Percentiles rank a stretch among this genome's conserved stretches.
Evolutionary conservation across 2,113 vertebrate genomes (phyloP).

Genomic region (Sula dactylatra): DNA sequence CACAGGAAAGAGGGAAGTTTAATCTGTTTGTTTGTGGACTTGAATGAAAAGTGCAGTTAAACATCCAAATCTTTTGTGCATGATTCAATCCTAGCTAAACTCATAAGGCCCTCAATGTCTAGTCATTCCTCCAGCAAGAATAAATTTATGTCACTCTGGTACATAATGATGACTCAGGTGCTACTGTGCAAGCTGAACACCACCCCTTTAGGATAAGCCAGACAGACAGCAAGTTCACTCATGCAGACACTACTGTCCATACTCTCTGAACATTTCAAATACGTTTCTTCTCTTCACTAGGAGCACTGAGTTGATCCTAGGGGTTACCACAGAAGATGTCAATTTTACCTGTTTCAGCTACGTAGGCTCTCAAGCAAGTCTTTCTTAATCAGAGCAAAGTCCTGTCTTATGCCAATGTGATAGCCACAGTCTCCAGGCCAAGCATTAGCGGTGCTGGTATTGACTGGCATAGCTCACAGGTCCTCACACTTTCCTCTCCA

Average conservation of each 20-base stretch:
- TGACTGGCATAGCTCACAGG: neutral
- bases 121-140: neutral
- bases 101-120: neutral
- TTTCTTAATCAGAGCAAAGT: neutral
- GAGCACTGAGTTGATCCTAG: neutral
- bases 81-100: neutral
- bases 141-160: neutral
- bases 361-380: neutral
- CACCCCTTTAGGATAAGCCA: neutral
- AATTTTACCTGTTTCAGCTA: neutral
- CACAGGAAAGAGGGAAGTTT: neutral
- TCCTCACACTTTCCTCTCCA: neutral
- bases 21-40: neutral
- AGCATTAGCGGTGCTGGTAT: neutral
- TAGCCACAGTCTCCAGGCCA: neutral
- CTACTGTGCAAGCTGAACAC: neutral
- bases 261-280: neutral
- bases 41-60: neutral
- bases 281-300: neutral
- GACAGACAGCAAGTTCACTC: neutral
- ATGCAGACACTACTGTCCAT: neutral
- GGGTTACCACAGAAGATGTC: neutral
- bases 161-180: neutral
- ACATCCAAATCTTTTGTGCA: neutral
- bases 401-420: fast-evolving